These are phyloP conservation scores for Epistrophe eligans DNA, from an alignment of 2,888 invertebrate genomes.

Conservation along the genomic window DNA sequence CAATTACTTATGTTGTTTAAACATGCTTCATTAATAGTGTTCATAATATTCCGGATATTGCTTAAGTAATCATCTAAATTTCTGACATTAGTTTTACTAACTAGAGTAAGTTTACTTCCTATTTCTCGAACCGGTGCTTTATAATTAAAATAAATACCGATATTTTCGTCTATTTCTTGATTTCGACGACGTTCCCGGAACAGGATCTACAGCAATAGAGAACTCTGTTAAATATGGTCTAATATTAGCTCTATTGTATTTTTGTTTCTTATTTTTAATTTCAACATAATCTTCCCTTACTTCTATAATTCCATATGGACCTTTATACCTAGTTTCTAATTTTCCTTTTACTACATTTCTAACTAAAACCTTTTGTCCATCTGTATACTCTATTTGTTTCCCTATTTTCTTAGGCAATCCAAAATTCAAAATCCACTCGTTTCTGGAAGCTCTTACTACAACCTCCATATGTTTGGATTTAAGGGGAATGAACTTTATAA, in stretches of 20 bases:
- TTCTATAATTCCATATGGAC: background rate
- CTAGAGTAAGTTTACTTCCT: background rate
- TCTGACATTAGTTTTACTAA: background rate
- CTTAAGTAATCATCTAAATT: slow-evolving; percentile 2
- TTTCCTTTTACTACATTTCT: slow-evolving; percentile 12
- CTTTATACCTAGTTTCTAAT: background rate
- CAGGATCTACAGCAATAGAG: background rate
- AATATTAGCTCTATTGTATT: background rate
- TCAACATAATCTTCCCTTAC: background rate
- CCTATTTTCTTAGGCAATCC: background rate
- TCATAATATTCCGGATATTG: background rate
- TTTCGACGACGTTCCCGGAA: background rate
- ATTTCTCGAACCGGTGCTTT: slow-evolving; percentile 5
- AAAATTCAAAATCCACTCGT: no score
- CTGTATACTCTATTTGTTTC: slow-evolving; percentile 9
- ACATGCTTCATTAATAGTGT: no score
- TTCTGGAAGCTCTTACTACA: no score
- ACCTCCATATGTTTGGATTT: no score
- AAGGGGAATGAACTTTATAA: no score
- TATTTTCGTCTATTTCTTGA: background rate
- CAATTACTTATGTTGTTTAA: no score
- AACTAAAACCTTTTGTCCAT: slow-evolving; percentile 8
- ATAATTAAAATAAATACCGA: slow-evolving; percentile 1
- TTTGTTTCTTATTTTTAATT: background rate
- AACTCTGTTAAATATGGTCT: slow-evolving; percentile 1